Percentiles rank a stretch among this genome's conserved stretches.
Evolutionary conservation across 2,888 invertebrate genomes (phyloP).

Genomic region (Augiades crinisus): DNA sequence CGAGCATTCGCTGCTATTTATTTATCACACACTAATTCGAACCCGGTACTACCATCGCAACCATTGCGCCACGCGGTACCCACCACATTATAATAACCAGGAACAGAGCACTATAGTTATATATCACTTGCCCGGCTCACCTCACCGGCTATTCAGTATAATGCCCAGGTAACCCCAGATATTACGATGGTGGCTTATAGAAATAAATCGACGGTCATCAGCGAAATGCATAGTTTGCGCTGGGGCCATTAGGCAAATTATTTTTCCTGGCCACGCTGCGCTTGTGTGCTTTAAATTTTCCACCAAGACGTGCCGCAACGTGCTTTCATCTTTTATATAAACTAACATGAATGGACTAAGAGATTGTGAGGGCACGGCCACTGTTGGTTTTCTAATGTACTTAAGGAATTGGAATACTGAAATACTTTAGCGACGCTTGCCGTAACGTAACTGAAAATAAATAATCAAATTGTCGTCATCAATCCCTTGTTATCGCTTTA

Average conservation of each 20-base stretch:
- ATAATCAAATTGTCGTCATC: no score
- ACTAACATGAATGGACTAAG: background rate
- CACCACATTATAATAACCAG: conserved; percentile 8
- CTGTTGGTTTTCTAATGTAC: no score
- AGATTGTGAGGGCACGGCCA: no score
- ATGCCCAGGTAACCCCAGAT: conserved; percentile 17
- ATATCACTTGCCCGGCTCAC: conserved; percentile 8
- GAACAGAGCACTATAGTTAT: conserved; percentile 12
- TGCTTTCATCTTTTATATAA: conserved; percentile 14
- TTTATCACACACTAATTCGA: no score
- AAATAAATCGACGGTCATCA: conserved; percentile 46
- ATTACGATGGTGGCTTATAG: conserved; percentile 20
- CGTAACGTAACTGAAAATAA: no score
- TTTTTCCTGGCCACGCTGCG: conserved; percentile 36
- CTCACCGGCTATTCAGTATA: conserved; percentile 8
- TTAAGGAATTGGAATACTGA: no score
- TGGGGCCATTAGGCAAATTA: conserved; percentile 58
- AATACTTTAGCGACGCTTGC: no score
- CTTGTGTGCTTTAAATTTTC: conserved; percentile 21
- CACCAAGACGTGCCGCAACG: conserved; percentile 12
- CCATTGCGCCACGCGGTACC: no score
- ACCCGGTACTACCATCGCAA: no score
- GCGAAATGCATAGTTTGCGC: conserved; percentile 57
- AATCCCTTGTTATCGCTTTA: no score
- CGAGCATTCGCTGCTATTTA: no score